A percentile compares a stretch with the other conserved stretches of the same genome.
These are phyloP conservation scores for Melanotaenia parkinsoni DNA, from an alignment of 2,797 vertebrate species.

Conservation along the genomic window DNA sequence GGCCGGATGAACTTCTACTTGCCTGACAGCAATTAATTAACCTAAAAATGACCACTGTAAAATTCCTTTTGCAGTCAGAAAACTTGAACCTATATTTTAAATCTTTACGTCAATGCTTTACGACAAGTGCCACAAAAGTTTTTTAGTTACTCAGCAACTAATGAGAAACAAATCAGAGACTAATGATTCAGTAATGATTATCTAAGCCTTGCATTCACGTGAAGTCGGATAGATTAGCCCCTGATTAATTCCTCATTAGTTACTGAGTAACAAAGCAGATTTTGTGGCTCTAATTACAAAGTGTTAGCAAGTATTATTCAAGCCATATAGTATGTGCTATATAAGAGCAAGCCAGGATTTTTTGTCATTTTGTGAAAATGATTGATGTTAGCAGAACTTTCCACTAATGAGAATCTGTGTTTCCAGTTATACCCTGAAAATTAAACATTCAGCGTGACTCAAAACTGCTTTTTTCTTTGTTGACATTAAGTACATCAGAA, in stretches of 20 bases:
- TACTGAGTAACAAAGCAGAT: too few species aligned
- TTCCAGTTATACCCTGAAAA: slow-evolving; percentile 10
- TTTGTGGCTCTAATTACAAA: too few species aligned
- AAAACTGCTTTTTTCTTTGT: not conserved
- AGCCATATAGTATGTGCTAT: not conserved
- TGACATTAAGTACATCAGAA: slow-evolving; percentile 1
- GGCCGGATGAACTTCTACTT: slow-evolving; percentile 9
- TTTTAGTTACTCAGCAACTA: too few species aligned
- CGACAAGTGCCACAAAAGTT: too few species aligned
- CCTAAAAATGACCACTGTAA: not conserved
- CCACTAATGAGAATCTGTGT: slow-evolving; percentile 3
- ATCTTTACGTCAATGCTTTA: not conserved
- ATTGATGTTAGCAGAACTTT: slow-evolving; percentile 16
- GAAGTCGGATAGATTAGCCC: too few species aligned
- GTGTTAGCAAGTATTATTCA: not conserved
- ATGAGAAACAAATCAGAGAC: too few species aligned
- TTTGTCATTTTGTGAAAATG: slow-evolving; percentile 10
- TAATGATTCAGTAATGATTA: too few species aligned
- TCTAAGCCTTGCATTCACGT: too few species aligned
- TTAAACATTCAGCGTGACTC: slow-evolving; percentile 10
- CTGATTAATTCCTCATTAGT: too few species aligned
- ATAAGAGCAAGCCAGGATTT: not conserved
- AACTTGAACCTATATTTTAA: slow-evolving; percentile 1
- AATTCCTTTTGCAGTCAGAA: not conserved
- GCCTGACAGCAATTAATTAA: slow-evolving; percentile 20